Evolutionary conservation across 1,140 invertebrate species (phyloP).

Genomic region (Saccostrea echinata): DNA sequence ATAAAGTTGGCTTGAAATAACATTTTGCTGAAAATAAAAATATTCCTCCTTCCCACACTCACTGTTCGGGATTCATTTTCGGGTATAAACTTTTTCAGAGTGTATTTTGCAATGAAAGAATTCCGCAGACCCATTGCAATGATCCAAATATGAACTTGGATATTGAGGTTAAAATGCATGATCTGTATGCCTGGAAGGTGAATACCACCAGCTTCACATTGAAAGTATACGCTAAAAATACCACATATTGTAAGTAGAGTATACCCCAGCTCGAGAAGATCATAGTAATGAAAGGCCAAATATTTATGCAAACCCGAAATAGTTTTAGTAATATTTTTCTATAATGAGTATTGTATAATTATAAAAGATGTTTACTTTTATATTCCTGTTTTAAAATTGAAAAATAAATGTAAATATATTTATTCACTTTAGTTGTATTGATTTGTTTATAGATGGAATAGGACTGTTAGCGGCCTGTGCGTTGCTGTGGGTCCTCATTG

Average conservation of each 20-base stretch:
- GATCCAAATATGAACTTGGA: not conserved
- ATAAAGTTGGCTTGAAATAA: no score
- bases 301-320: not conserved
- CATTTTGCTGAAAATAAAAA: no score
- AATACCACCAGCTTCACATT: constrained; percentile 21
- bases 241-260: not conserved
- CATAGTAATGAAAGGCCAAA: no score
- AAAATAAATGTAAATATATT: not conserved
- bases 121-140: not conserved
- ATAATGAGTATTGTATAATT: not conserved
- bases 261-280: not conserved
- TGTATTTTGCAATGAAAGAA: not conserved
- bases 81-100: not conserved
- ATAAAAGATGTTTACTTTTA: no score
- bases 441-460: not conserved
- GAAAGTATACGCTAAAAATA: constrained; percentile 15
- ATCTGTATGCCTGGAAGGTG: not conserved
- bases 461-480: not conserved
- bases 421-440: not conserved
- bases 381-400: no score
- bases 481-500: not conserved
- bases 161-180: constrained; percentile 2
- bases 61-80: no score
- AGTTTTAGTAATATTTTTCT: not conserved
- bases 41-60: no score